phyloP scores from a whole-genome alignment of 2,888 invertebrate genomes.

The Phortica okadai region DNA sequence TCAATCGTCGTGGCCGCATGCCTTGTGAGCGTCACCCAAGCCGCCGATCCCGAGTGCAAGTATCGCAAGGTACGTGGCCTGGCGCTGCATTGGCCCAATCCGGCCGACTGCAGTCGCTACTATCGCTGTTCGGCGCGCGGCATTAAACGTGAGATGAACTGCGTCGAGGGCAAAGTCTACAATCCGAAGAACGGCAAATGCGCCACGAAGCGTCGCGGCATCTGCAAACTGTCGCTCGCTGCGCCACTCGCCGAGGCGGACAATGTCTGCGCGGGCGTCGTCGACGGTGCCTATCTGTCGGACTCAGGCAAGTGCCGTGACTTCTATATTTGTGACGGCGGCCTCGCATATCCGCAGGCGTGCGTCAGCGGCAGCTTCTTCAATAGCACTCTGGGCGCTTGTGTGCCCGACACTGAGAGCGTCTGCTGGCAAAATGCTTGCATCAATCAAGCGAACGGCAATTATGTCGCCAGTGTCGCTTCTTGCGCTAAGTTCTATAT shows the following conservation, averaged over 20 bases:
- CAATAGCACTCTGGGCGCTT: conserved; percentile 40
- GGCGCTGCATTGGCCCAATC: conserved; percentile 56
- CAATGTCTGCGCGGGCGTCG: conserved; percentile 42
- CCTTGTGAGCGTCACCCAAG: conserved; percentile 30
- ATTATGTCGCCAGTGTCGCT: conserved; percentile 38
- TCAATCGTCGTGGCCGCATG: not conserved
- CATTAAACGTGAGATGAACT: conserved; percentile 52
- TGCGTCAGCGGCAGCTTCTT: conserved; percentile 55
- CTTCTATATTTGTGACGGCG: conserved; percentile 55
- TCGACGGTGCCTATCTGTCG: conserved; percentile 48
- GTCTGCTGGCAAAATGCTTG: conserved; percentile 57
- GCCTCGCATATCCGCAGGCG: conserved; percentile 51
- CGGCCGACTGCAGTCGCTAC: conserved; percentile 51
- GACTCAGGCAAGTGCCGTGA: conserved; percentile 48
- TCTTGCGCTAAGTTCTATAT: conserved; percentile 54
- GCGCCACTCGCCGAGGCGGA: conserved; percentile 41
- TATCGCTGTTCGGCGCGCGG: conserved; percentile 55
- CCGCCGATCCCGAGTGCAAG: conserved; percentile 53
- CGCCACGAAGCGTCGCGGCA: conserved; percentile 39
- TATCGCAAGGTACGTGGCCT: conserved; percentile 47
- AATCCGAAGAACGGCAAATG: conserved; percentile 53
- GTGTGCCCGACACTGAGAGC: conserved; percentile 50
- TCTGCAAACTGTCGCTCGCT: conserved; percentile 44
- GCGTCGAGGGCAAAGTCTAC: conserved; percentile 53
- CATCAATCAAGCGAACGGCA: conserved; percentile 43